A percentile compares a stretch with the other conserved stretches of the same genome.
phyloP scores from a whole-genome alignment of 1,140 invertebrate genomes.

The Cyclina sinensis region DNA sequence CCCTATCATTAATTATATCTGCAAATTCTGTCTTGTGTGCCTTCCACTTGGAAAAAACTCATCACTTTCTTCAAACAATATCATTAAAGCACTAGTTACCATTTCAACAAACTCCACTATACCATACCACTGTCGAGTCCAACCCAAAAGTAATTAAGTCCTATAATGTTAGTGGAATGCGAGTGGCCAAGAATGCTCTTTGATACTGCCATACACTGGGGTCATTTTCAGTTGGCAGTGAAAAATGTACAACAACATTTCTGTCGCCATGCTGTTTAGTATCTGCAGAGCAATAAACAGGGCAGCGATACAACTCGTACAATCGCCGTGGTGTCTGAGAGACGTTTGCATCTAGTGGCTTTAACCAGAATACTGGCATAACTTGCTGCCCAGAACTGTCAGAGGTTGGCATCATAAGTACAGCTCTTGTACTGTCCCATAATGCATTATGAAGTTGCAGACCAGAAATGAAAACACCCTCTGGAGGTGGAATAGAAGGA shows the following conservation, averaged over 20 bases:
- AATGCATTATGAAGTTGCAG: conserved; percentile 81
- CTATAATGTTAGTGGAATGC: not conserved
- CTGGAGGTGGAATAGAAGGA: conserved; percentile 72
- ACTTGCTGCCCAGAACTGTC: conserved; percentile 66
- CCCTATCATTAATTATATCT: too few species aligned
- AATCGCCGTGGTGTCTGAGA: conserved; percentile 52
- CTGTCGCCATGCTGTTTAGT: conserved; percentile 72
- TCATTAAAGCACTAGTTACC: too few species aligned
- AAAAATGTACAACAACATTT: conserved; percentile 74
- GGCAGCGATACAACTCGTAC: conserved; percentile 73
- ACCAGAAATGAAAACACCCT: conserved; percentile 80
- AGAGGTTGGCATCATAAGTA: conserved; percentile 71
- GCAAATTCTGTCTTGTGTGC: too few species aligned
- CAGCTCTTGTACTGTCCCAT: conserved; percentile 78
- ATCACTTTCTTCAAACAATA: too few species aligned
- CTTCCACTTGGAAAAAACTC: too few species aligned
- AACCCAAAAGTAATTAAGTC: too few species aligned
- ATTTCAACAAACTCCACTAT: too few species aligned
- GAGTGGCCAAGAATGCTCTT: conserved; percentile 72
- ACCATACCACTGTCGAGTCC: too few species aligned
- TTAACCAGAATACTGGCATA: conserved; percentile 82
- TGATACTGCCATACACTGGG: conserved; percentile 76
- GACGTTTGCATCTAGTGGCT: conserved; percentile 67
- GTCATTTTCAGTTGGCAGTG: conserved; percentile 71
- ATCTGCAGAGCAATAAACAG: conserved; percentile 74